These are phyloP conservation scores for Schizaphis graminum DNA, from an alignment of 2,888 invertebrate genomes.

Conservation along the genomic window DNA sequence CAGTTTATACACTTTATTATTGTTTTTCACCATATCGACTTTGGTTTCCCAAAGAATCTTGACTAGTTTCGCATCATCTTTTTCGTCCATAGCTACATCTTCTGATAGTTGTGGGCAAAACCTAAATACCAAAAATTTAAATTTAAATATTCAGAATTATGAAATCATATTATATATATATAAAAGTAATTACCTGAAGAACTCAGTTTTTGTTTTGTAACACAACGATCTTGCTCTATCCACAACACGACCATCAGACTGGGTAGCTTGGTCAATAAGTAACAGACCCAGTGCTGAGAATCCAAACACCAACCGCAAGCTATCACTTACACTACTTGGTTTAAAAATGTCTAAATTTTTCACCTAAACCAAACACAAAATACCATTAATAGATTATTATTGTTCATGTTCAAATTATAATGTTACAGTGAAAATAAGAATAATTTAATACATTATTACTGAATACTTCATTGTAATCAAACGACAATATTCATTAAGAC, in stretches of 20 bases:
- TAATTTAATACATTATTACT: background rate
- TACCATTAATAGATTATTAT: background rate
- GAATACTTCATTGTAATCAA: background rate
- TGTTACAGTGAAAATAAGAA: background rate
- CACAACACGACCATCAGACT: constrained; percentile 93
- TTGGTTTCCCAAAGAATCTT: constrained; percentile 92
- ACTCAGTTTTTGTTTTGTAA: constrained; percentile 87
- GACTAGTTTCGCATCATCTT: constrained; percentile 83
- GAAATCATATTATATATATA: background rate
- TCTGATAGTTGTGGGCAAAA: constrained; percentile 89
- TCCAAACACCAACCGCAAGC: constrained; percentile 84
- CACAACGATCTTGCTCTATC: constrained; percentile 96
- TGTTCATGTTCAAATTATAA: background rate
- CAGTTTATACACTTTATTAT: constrained; percentile 76
- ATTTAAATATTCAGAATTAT: constrained; percentile 32
- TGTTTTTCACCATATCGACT: constrained; percentile 82
- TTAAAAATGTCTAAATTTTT: constrained; percentile 89
- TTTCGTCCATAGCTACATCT: constrained; percentile 92
- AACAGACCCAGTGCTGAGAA: constrained; percentile 83
- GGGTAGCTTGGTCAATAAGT: constrained; percentile 94
- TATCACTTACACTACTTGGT: constrained; percentile 84
- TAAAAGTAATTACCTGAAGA: constrained; percentile 74
- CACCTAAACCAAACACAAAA: constrained; percentile 71
- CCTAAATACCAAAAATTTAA: background rate
- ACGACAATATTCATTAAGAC: background rate